Evolutionary conservation across 2,888 invertebrate genomes (phyloP), one percentile per base, ranked within the genome.

Genomic region (Hermaeophaga mercurialis): DNA sequence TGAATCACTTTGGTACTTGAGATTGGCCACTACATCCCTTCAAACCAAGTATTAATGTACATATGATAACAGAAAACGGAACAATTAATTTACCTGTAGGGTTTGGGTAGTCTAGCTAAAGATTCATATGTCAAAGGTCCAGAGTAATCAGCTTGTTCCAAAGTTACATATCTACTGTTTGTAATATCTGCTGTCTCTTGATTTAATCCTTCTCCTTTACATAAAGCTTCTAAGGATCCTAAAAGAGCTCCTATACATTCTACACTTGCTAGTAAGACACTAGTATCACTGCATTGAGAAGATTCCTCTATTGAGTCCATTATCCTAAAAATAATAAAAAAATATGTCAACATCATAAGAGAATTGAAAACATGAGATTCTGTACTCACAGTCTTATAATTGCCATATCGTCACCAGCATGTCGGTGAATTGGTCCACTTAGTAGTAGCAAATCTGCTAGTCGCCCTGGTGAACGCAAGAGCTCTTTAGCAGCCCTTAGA

Each of bases 251-350:
- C 90, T 47, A 92, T 88, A 68, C 92, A 91, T 66, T 91, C 90
- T 0, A 91, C 89, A 62, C 91, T 90, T 0, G 90, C 88, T 44
- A 88, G 83, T n/a, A 92, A 80, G 3, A 90, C 86, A 58, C 86
- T 84, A 11, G 90, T 85, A 62, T 90, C 89, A 45, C 85, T 88
- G 61, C 89, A 89, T 64, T 88, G 86, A n/a, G 93, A 90, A 57
- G 93, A 92, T 78, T 96, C 95, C 78, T 94, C 93, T 74, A 95
- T 89, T 0, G 94, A 92, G 72, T 96, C 95, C 85, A 95, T 91
- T 66, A 94, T 88, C 69, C 95, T 91, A 68, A 12, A 75, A 75
- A 41, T 26, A 1, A 8, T 22, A 28, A 17, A 15, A 24, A 39
- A 9, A 15, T 18, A 12, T 24, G n/a, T n/a, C n/a, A n/a, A n/a